Base-by-base conservation (phyloP, 2,888 invertebrate genomes). In the Willowsia nigromaculata region DNA sequence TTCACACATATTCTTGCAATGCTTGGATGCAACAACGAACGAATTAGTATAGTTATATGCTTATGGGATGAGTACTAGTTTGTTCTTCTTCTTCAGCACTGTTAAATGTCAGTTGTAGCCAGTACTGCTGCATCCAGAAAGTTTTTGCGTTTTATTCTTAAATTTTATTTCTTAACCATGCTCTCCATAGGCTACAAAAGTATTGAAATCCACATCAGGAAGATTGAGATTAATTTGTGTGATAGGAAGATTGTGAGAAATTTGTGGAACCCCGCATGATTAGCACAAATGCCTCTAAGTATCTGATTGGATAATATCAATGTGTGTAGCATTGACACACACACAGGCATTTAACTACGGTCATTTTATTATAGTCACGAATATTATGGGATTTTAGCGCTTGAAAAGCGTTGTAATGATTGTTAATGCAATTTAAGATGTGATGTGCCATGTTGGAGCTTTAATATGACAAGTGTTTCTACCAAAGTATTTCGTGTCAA, bases 1-100 rank as follows among this genome's bases (percentile, higher is more conserved):
- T 76, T 78, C 76, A 85, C 85, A 85, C 85, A 76, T 85, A 85
- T 74, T 37, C 85, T 11, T 40, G 40, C 30, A 22, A 76, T 59
- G 85, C 25, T 33, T n/a, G 80, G 30, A 13, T 22, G 18, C 7
- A 43, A 22, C 43, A 43, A 56, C 22, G 33, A 59, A 80, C 59
- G n/a, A n/a, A n/a, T n/a, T n/a, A n/a, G 37, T 56, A 18, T 59
- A 22, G 11, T 27, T 59, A 33, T n/a, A 43, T n/a, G n/a, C 40
- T 0, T 81, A 30, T 80, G 7, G n/a, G n/a, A 62, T 37, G 13
- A 37, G 22, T 1, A 50, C 0, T 7, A 4, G 50, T 7, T 50
- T 50, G 50, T 11, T 50, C 5, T 27, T 59, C 9, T 13, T 59
- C 27, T 25, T 59, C 11, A 11, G 6, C 15, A 13, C 18, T 18